phyloP scores from a whole-genome alignment of 2,797 vertebrate species.

The Falco cherrug region DNA sequence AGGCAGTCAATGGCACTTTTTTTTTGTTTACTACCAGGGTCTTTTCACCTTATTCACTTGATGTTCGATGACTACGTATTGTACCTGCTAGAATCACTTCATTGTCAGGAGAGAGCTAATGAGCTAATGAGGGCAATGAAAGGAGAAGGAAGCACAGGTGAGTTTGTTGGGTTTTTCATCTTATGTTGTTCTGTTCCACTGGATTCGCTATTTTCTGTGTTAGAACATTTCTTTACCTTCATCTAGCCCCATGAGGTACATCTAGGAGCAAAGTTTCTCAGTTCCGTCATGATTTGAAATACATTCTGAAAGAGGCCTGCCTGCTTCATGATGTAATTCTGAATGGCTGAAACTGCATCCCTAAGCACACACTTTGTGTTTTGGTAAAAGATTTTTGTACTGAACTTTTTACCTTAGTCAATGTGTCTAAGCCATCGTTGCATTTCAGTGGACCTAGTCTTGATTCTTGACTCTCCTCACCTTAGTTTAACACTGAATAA shows the following conservation, averaged over 20 bases:
- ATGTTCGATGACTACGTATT: constrained; percentile 99
- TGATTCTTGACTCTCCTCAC: background rate
- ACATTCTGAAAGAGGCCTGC: background rate
- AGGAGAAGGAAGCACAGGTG: constrained; percentile 89
- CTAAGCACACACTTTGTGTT: background rate
- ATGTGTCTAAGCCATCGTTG: background rate
- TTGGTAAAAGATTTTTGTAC: background rate
- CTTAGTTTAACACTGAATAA: background rate
- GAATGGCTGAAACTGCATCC: background rate
- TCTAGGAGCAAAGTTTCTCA: background rate
- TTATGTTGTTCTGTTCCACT: background rate
- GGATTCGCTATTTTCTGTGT: background rate
- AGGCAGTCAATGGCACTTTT: constrained; percentile 49
- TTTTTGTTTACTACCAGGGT: constrained; percentile 81
- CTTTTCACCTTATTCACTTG: constrained; percentile 97
- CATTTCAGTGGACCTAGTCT: background rate
- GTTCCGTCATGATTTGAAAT: background rate
- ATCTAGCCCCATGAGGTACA: background rate
- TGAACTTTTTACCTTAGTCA: background rate
- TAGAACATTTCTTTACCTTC: background rate
- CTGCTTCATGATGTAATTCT: background rate
- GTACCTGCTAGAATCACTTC: constrained; percentile 95
- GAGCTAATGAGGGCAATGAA: constrained; percentile 98
- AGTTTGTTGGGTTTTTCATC: constrained; percentile 41
- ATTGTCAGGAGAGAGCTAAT: constrained; percentile 96